phyloP scores from a whole-genome alignment of 1,140 invertebrate genomes.

The Drosophila burlai region DNA sequence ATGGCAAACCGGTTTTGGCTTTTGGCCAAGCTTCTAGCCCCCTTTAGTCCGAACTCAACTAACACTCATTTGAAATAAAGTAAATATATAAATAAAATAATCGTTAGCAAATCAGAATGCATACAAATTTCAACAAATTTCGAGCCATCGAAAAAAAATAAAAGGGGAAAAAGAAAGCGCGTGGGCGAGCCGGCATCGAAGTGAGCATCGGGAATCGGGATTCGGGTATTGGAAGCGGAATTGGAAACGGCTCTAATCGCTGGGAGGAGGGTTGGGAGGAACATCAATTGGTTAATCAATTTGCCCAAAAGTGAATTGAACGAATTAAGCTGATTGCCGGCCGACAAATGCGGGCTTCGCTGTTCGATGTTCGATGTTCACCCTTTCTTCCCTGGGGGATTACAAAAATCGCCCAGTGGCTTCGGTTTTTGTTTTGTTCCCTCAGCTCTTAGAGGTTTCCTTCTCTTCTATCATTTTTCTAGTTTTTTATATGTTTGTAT shows the following conservation, averaged over 20 bases:
- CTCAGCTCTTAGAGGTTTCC: conserved; percentile 12
- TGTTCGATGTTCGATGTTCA: background rate
- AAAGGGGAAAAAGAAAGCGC: conserved; percentile 37
- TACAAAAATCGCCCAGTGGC: conserved; percentile 3
- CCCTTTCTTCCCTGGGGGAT: conserved; percentile 11
- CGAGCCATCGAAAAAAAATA: background rate
- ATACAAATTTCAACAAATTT: conserved; percentile 46
- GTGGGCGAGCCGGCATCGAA: conserved; percentile 35
- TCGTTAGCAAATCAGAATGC: conserved; percentile 58
- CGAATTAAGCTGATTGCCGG: conserved; percentile 46
- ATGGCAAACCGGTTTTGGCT: conserved; percentile 76
- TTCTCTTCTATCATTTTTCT: background rate
- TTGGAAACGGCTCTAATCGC: conserved; percentile 17
- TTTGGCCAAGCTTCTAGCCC: conserved; percentile 54
- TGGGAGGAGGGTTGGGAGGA: conserved; percentile 11
- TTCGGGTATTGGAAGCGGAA: conserved; percentile 11
- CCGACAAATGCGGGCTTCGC: conserved; percentile 35
- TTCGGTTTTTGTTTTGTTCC: background rate
- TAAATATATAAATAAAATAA: conserved; percentile 55
- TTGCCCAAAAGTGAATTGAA: conserved; percentile 49
- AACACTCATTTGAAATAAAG: conserved; percentile 28
- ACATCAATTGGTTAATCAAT: conserved; percentile 51
- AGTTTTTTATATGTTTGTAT: background rate
- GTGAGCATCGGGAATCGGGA: conserved; percentile 13
- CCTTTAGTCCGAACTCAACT: conserved; percentile 9